A percentile compares a stretch with the other conserved stretches of the same genome.
These are phyloP conservation scores for Rotaria macrura DNA, from an alignment of 2,888 invertebrate genomes.

Conservation along the genomic window DNA sequence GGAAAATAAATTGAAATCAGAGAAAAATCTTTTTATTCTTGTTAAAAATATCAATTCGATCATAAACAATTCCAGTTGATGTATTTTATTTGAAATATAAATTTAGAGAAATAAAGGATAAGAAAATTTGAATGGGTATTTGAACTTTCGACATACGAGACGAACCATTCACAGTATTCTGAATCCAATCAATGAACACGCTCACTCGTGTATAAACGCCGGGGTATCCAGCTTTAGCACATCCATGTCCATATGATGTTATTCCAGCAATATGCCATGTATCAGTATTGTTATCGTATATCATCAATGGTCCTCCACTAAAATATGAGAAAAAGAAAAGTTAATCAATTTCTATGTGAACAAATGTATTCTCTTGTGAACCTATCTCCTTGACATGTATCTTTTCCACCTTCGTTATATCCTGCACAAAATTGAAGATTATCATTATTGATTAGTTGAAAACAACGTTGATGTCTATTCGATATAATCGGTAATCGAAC, in stretches of 20 bases:
- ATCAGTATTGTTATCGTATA: neutral
- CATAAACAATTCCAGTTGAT: too few species aligned
- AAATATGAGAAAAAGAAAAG: too few species aligned
- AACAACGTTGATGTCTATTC: neutral
- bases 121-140: too few species aligned
- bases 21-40: too few species aligned
- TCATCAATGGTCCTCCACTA: constrained; percentile 20
- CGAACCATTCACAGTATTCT: neutral
- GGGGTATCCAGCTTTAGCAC: neutral
- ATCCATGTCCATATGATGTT: constrained; percentile 30
- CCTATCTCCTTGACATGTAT: constrained; percentile 33
- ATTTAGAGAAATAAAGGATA: too few species aligned
- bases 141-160: neutral
- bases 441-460: neutral
- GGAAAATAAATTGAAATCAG: too few species aligned
- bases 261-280: constrained; percentile 15
- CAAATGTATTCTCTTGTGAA: neutral
- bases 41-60: too few species aligned
- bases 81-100: too few species aligned
- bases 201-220: neutral
- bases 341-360: neutral
- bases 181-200: neutral
- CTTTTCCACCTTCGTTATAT: constrained; percentile 20
- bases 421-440: constrained; percentile 23
- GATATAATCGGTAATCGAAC: neutral